Base-by-base conservation (phyloP, 2,888 invertebrate genomes). In the Archips xylosteana region DNA sequence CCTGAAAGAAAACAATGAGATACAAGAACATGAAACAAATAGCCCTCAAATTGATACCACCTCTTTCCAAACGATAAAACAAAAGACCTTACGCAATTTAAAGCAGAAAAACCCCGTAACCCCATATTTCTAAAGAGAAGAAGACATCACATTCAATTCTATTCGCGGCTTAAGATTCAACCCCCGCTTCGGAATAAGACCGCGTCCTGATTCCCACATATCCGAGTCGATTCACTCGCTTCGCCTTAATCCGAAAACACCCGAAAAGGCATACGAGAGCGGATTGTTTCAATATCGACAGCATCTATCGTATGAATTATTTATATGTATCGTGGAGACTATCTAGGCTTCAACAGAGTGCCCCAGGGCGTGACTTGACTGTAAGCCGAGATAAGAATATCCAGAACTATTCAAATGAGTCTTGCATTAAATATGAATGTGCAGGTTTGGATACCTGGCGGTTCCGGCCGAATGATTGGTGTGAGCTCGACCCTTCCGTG, bases 221-320 rank as follows among this genome's bases (percentile, higher is more conserved):
- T 64, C 66, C 70, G 39, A 65, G 65, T 66, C 63, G 72, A 69
- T 64, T 61, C 70, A 76, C 64, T 63, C 75, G 70, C 82, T 83
- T 81, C 80, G 76, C 82, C 84, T 84, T 85, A 86, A 84, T 78
- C 79, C 78, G 79, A 82, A 81, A 83, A 83, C 80, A 83, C 75
- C 78, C 79, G 78, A 82, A 83, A 85, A 87, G 85, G 82, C 82
- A 84, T 82, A 83, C 80, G 78, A 82, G 79, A 85, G 82, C 81
- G 84, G 85, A 87, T 89, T 89, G 89, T 89, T 89, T 88, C 87
- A 88, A 89, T 89, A 87, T 88, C 84, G 84, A 81, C 83, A 64
- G 70, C 36, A 78, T 81, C 81, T 82, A 79, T 79, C 83, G 77
- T 85, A 89, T 90, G 89, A 90, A 90, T 90, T 89, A 90, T 90